Conservation (phyloP, 2,888 invertebrate species). For the Melipona beecheii region DNA sequence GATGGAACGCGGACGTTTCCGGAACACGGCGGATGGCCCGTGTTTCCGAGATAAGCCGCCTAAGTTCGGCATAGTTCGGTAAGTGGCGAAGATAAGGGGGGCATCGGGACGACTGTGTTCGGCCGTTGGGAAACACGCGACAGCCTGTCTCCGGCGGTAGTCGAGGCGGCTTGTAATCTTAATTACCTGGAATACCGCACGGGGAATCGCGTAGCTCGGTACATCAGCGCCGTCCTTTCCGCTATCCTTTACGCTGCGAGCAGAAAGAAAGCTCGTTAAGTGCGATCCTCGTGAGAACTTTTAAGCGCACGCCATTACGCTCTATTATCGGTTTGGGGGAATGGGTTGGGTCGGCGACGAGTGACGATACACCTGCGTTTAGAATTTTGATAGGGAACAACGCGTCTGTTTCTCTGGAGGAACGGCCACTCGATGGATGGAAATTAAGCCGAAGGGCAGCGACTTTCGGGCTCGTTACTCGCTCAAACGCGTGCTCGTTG, state of each 20-base stretch:
- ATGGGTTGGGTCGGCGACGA: neutral
- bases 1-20: slow-evolving; percentile 67
- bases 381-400: slow-evolving; percentile 1
- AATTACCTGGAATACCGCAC: slow-evolving; percentile 70
- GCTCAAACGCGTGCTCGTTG: neutral
- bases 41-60: slow-evolving; percentile 69
- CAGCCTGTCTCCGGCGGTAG: slow-evolving; percentile 56
- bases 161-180: slow-evolving; percentile 68
- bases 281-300: slow-evolving; percentile 39
- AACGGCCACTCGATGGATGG: neutral
- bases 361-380: slow-evolving; percentile 6
- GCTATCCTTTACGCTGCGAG: neutral
- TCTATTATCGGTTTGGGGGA: slow-evolving; percentile 13
- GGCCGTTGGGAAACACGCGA: slow-evolving; percentile 59
- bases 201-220: slow-evolving; percentile 49
- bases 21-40: slow-evolving; percentile 59
- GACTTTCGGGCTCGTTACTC: neutral
- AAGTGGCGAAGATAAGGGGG: slow-evolving; percentile 71
- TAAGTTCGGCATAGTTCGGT: slow-evolving; percentile 71
- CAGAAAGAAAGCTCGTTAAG: slow-evolving; percentile 45
- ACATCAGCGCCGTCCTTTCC: slow-evolving; percentile 32
- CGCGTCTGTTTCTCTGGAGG: neutral
- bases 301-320: slow-evolving; percentile 7
- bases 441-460: slow-evolving; percentile 10
- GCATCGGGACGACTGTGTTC: slow-evolving; percentile 28